Evolutionary conservation across 2,888 invertebrate genomes (phyloP), one percentile per base, ranked within the genome.

Genomic region (Stenolophus ochropezus): DNA sequence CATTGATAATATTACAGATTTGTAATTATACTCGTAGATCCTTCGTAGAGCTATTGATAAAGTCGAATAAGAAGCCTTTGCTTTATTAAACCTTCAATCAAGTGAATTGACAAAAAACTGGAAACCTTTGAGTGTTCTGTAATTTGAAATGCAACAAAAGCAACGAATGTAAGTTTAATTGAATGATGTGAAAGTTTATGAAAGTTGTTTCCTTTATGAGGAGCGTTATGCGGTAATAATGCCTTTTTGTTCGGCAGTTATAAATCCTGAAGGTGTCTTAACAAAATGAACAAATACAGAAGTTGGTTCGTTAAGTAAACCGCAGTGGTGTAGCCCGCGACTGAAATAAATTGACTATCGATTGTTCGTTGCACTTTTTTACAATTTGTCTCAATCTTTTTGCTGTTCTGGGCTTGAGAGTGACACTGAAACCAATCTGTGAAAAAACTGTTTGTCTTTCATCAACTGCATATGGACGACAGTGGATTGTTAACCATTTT

Each of bases 321-420:
- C 73, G 20, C 65, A 18, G 61, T n/a, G 20, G 0, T 18, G 25
- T 21, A 20, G 4, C 21, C 14, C 47, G 23, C 25, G 76, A 14
- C 47, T n/a, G 77, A 77, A 77, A 77, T 77, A 77, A 77, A 77
- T 77, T 77, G 65, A 77, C 47, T 61, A 49, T 65, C 25, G 77
- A 51, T 53, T 65, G 77, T 47, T 21, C 23, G 47, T 47, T 73
- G 73, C 49, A 73, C 65, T 77, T 77, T 77, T 77, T 53, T 65
- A 61, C 77, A 77, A 77, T 77, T 77, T 77, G 77, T 77, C 77
- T 77, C 47, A 65, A 77, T 77, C 77, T 77, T 77, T 65, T 77
- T 73, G 73, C 20, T 21, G 61, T 56, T 21, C 33, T 73, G 71
- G 47, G 21, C 49, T 23, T 47, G 73, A 73, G 23, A 23, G 73